Base-by-base conservation (phyloP, 2,113 vertebrate genomes). In the Oceanites oceanicus region DNA sequence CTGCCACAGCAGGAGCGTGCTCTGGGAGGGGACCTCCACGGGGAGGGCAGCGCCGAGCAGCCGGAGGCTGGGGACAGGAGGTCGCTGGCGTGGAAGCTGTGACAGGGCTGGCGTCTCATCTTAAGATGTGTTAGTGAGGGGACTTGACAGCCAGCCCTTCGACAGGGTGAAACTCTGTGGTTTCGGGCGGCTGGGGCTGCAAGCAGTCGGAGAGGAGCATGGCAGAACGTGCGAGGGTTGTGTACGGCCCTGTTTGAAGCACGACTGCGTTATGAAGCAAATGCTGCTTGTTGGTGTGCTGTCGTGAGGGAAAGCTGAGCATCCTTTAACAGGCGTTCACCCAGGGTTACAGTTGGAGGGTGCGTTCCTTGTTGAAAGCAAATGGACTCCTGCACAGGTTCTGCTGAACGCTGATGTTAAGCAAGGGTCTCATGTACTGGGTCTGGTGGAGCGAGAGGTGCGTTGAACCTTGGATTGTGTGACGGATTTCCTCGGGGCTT, bases 161-260 rank as follows among this genome's bases (percentile, higher is more conserved):
- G 3, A 2, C 26, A 50, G 12, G 4, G 2, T 6, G 20, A 4
- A 9, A 7, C 12, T 11, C 4, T 0, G 36, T 9, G 81, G 2
- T 22, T 23, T 63, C 12, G 2, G 49, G 1, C 2, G 36, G 29
- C n/a, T 29, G 52, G 16, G 52, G 25, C 40, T 88, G 74, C 10
- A 9, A 20, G 65, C 36, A 11, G 59, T 22, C 6, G 11, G 38
- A 42, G 52, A 16, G 36, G 34, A 32, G 68, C 52, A 10, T 0
- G 13, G 81, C 34, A 36, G 15, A 77, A 27, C 22, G 1, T 3
- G 45, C 15, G 1, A 8, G 10, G 44, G 66, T 13, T n/a, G 55
- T 4, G 8, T 3, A 3, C 1, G n/a, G 52, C n/a, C 38, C 15
- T 6, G 17, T n/a, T 13, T 18, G 56, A 25, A 27, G 26, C 0